A percentile compares a stretch with the other conserved stretches of the same genome.
Conservation (phyloP, 2,113 vertebrate species). For the Corapipo altera region DNA sequence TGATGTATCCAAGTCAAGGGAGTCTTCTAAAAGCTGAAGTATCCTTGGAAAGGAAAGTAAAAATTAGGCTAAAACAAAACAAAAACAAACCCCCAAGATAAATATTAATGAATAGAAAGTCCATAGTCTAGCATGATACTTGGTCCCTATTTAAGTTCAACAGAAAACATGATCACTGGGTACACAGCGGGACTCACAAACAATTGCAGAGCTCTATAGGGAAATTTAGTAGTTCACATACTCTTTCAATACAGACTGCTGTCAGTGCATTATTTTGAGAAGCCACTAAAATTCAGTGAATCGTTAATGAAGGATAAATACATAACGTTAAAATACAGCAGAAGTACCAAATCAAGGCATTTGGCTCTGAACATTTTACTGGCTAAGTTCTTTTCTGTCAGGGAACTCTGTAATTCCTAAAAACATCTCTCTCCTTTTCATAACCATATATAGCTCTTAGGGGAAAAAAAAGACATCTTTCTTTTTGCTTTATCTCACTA, state of each 20-base stretch:
- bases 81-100: not conserved
- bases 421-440: not conserved
- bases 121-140: not conserved
- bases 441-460: not conserved
- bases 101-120: not conserved
- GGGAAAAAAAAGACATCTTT: not conserved
- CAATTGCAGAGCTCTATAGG: not conserved
- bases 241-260: not conserved
- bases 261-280: not conserved
- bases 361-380: not conserved
- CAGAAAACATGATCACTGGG: not conserved
- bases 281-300: not conserved
- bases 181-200: accelerated
- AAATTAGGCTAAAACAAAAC: not conserved
- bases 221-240: not conserved
- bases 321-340: not conserved
- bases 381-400: not conserved
- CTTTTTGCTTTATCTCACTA: not conserved
- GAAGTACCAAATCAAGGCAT: not conserved
- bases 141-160: not conserved
- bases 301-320: not conserved
- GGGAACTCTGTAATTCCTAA: not conserved
- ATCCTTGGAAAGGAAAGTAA: not conserved
- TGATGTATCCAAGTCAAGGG: not conserved
- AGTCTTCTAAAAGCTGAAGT: not conserved